Conservation (phyloP, 2,113 vertebrate genomes). For the Dicrurus megarhynchus region DNA sequence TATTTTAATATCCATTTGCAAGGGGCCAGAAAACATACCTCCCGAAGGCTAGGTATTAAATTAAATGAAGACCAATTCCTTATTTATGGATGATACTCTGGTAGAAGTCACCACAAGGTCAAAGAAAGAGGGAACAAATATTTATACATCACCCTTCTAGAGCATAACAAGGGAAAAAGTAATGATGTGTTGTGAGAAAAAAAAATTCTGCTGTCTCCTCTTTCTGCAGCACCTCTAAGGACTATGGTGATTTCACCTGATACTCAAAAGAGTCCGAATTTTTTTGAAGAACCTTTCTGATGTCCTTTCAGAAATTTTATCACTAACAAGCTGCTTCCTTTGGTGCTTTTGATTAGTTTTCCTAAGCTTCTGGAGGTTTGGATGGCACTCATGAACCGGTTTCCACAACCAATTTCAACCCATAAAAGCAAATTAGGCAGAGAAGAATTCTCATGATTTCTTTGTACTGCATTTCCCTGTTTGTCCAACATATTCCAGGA, state of each 20-base stretch:
- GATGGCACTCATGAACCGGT: neutral
- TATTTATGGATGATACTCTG: neutral
- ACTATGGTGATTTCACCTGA: neutral
- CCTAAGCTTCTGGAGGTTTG: neutral
- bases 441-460: neutral
- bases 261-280: neutral
- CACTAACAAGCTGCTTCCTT: neutral
- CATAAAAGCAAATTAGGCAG: neutral
- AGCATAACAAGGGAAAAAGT: neutral
- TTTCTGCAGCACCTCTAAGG: neutral
- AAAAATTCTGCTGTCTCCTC: neutral
- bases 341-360: neutral
- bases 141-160: neutral
- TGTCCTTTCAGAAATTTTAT: neutral
- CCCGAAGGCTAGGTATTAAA: neutral
- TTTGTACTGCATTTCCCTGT: neutral
- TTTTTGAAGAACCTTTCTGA: neutral
- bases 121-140: neutral
- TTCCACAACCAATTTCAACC: neutral
- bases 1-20: neutral
- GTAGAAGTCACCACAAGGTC: neutral
- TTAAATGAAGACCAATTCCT: neutral
- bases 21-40: neutral
- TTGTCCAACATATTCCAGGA: neutral
- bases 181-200: neutral